Evolutionary conservation across 2,888 invertebrate species (phyloP), one percentile per base, ranked within the genome.

Genomic region (Aethes cnicana): DNA sequence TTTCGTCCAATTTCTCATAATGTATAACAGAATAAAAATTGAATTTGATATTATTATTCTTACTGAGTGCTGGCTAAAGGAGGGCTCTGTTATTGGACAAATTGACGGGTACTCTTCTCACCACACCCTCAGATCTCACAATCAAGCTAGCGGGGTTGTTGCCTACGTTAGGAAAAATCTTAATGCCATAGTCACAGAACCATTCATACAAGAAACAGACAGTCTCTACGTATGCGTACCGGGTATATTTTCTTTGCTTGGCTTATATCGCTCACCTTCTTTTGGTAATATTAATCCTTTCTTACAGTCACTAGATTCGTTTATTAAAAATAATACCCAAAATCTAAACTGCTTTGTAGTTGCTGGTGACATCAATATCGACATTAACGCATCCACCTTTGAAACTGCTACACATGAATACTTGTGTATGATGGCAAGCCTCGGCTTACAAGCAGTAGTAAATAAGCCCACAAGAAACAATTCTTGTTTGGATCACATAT

Each of bases 331-430:
- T 8, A 3, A 25, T 14, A 11, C 20, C 1, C 9, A 32, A 6
- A 26, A 12, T 12, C 6, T 12, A 4, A 3, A 17, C 2, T 25
- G 25, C 9, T 3, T 54, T 14, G 20, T 58, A 3, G 5, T 61
- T 6, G 52, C 49, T 2, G 58, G 61, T 3, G 61, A 61, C 28
- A 50, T 58, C 0, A 61, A 57, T 30, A 53, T 58, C 3, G 36
- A 61, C 14, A 44, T 53, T 11, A 7, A 53, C 17, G 7, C 25
- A 8, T n/a, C 23, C 0, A 3, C 32, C 18, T 5, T 32, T 17
- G 2, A 14, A 41, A 1, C 6, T 39, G 4, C n/a, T 7, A n/a
- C n/a, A 7, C 9, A 8, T 5, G 47, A 50, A 2, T 55, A 54
- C 35, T 17, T 50, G 0, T 54, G 55, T 28, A 28, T 54, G 2